Evolutionary conservation across 2,797 vertebrate species (phyloP), one percentile per base, ranked within the genome.

Genomic region (Tadarida brasiliensis): DNA sequence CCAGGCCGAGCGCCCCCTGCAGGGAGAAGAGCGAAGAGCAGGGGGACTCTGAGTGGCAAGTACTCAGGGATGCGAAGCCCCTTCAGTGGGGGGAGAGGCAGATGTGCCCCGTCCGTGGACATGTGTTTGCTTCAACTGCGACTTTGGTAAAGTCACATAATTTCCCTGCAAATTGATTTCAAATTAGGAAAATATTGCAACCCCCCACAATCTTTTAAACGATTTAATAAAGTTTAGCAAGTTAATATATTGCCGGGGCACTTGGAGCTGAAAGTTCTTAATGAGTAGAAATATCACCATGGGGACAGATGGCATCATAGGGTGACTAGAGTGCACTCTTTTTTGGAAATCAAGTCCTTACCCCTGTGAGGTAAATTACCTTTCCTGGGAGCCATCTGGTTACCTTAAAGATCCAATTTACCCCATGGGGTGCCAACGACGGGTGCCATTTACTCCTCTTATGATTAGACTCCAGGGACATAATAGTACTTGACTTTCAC

Each of bases 291-390:
- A 39, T 70, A 76, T 92, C 96, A 93, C 96, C 91, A 54, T 70
- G 77, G 96, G 81, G 93, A 97, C 97, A 97, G 97, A 98, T 97
- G 97, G 97, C 91, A 44, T 78, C 93, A 30, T 78, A 94, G 94
- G 87, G 97, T 33, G 67, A 77, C 51, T 68, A 67, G 86, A 86
- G 73, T 65, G 87, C 15, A 77, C 77, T 97, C 49, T 87, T 76
- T 91, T 87, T 87, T 87, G 88, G 80, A 96, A 96, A 97, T 93
- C 77, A 87, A 93, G 74, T 87, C 92, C 85, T 97, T 92, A 96
- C 81, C 90, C 96, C 90, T 95, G 93, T 91, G 97, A 97, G 96
- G 97, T 97, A 97, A 97, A 98, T 97, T 97, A 94, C 96, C 96
- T 96, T 97, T 93, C 94, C 57, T 80, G 68, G 77, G 95, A 96